Conservation (phyloP, 2,888 invertebrate species). For the Acrobasis consociella region DNA sequence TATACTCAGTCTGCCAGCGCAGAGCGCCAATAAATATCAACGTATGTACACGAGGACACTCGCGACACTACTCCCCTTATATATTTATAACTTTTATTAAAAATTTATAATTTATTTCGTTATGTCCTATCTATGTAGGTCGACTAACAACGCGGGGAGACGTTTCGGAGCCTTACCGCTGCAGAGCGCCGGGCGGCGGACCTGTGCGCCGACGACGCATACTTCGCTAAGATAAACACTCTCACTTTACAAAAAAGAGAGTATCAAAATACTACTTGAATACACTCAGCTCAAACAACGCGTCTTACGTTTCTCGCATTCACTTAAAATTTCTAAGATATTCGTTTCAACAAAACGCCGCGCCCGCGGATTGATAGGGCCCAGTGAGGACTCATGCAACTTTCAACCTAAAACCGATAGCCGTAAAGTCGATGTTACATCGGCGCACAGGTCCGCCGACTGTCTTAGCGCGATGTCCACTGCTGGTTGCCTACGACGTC, state of each 20-base stretch:
- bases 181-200: neutral
- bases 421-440: no score
- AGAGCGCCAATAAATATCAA: constrained; percentile 78
- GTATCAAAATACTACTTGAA: no score
- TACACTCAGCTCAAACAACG: no score
- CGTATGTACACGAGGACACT: constrained; percentile 77
- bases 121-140: constrained; percentile 80
- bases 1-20: constrained; percentile 68
- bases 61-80: constrained; percentile 64
- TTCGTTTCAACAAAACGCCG: no score
- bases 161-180: neutral
- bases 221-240: no score
- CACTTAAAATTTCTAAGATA: no score
- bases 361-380: no score
- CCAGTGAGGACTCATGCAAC: neutral
- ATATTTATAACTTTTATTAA: constrained; percentile 72
- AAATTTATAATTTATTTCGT: constrained; percentile 81
- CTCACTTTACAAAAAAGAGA: no score
- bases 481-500: neutral
- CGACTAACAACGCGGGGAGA: constrained; percentile 51
- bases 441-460: constrained; percentile 7
- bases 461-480: neutral
- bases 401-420: neutral
- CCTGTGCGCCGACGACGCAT: neutral
- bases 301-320: no score